These are phyloP conservation scores for Archips crataeganus DNA, from an alignment of 2,888 invertebrate species.

Conservation along the genomic window DNA sequence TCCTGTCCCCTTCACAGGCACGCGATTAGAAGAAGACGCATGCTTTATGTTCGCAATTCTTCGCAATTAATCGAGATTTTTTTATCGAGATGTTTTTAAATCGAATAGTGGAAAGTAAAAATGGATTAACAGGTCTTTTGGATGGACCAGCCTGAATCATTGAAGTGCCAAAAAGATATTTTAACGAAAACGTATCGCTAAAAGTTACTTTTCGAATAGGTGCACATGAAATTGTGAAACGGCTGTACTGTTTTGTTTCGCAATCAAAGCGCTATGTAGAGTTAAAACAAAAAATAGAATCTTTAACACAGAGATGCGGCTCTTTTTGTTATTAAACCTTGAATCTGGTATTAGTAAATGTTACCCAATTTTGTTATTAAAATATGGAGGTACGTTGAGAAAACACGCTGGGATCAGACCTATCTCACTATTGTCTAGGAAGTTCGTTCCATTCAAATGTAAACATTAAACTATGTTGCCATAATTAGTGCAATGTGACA, in stretches of 20 bases:
- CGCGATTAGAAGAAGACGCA: neutral
- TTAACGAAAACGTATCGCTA: too few species aligned
- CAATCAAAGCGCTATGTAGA: neutral
- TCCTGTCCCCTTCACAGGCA: neutral
- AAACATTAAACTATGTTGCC: slow-evolving; percentile 15
- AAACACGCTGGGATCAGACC: slow-evolving; percentile 3
- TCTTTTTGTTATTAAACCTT: slow-evolving; percentile 1
- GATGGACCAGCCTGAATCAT: neutral
- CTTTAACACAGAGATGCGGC: neutral
- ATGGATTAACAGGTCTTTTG: neutral
- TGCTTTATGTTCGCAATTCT: neutral
- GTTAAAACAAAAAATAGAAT: neutral
- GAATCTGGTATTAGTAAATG: slow-evolving; percentile 15
- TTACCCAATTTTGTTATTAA: slow-evolving; percentile 19
- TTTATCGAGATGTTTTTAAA: neutral
- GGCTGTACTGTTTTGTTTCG: neutral
- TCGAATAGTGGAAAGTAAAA: neutral
- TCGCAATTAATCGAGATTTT: neutral
- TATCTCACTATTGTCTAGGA: slow-evolving; percentile 25
- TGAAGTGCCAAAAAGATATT: too few species aligned
- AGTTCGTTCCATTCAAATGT: slow-evolving; percentile 9
- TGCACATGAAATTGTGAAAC: too few species aligned
- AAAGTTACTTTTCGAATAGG: too few species aligned
- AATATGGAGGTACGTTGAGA: slow-evolving; percentile 7
- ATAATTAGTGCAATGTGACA: slow-evolving; percentile 12